These are phyloP conservation scores for Dolichomitus sp. DNA, from an alignment of 2,888 invertebrate genomes.

Conservation along the genomic window DNA sequence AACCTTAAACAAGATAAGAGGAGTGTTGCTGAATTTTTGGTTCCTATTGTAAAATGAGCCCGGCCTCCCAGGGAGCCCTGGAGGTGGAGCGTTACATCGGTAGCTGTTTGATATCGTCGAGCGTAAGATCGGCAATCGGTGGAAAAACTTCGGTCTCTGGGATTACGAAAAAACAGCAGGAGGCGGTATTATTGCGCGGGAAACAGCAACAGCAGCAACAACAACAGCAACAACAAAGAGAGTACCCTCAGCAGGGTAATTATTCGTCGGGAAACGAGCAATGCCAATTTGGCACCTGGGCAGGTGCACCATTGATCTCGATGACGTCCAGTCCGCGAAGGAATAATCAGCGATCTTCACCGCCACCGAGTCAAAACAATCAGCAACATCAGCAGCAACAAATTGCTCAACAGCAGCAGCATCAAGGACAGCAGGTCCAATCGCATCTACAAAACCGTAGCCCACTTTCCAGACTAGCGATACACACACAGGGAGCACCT, in stretches of 20 bases:
- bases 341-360: constrained; percentile 80
- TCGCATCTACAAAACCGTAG: constrained; percentile 82
- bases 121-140: constrained; percentile 71
- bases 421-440: constrained; percentile 70
- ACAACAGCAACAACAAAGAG: constrained; percentile 62
- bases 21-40: constrained; percentile 83
- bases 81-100: constrained; percentile 90
- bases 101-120: constrained; percentile 88
- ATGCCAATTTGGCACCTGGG: constrained; percentile 89
- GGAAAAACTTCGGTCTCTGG: constrained; percentile 70
- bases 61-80: constrained; percentile 89
- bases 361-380: constrained; percentile 72
- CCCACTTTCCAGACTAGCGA: constrained; percentile 92
- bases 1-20: neutral
- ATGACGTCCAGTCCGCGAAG: constrained; percentile 90
- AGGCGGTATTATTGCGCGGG: constrained; percentile 56
- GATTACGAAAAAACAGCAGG: constrained; percentile 56
- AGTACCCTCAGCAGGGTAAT: constrained; percentile 68
- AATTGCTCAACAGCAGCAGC: constrained; percentile 61
- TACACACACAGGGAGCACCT: constrained; percentile 95
- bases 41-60: constrained; percentile 90
- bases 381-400: constrained; percentile 69
- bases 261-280: constrained; percentile 70
- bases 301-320: constrained; percentile 93
- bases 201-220: constrained; percentile 64